Conservation (phyloP, 2,797 vertebrate genomes). For the Monodelphis domestica region DNA sequence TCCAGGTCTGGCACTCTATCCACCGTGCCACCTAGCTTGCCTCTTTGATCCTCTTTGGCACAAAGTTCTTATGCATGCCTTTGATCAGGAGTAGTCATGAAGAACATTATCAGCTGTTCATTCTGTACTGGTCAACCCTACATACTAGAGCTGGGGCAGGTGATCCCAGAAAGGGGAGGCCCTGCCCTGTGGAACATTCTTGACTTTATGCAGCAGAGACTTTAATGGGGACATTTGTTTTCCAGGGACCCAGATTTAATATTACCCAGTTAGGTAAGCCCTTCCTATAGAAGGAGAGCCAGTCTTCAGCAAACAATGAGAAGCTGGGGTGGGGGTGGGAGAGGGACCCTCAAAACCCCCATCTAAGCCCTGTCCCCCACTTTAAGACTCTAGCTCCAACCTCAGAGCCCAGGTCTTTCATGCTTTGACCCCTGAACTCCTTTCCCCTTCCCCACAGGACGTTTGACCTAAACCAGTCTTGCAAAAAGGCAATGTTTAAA, state of each 20-base stretch:
- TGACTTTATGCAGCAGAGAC: background rate
- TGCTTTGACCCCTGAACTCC: background rate
- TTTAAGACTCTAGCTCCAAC: background rate
- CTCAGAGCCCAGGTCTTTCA: background rate
- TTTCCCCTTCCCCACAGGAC: background rate
- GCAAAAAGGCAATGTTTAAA: background rate
- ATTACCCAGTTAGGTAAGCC: background rate
- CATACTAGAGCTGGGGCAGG: background rate
- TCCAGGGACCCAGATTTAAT: background rate
- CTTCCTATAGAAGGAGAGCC: background rate
- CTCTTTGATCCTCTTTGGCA: background rate
- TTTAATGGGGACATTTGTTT: background rate
- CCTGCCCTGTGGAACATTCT: background rate
- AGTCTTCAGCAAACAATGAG: background rate
- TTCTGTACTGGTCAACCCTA: background rate
- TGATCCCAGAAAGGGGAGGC: background rate
- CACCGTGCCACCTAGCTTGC: no score
- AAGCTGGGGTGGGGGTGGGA: background rate
- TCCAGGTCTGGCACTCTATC: no score
- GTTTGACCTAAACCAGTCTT: background rate
- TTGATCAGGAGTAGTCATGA: background rate
- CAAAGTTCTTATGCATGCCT: background rate
- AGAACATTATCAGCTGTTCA: background rate
- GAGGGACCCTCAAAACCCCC: no score
- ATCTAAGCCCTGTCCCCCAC: background rate